These are phyloP conservation scores for Poecilia latipinna DNA, from an alignment of 2,113 vertebrate genomes.

Conservation along the genomic window DNA sequence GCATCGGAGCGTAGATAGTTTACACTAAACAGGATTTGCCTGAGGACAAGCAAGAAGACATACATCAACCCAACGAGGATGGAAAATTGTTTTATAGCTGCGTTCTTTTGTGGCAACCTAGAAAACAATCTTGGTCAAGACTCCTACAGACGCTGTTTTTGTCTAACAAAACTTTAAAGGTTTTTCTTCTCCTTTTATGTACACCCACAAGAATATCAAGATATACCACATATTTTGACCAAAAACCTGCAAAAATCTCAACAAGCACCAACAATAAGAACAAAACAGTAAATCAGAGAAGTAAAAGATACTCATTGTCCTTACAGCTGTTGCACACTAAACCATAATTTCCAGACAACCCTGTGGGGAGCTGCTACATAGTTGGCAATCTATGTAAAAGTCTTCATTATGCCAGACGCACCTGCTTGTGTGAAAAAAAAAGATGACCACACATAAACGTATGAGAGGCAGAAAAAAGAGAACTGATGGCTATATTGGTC, in stretches of 20 bases:
- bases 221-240: no score
- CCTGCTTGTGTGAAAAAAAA: background rate
- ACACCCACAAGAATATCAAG: no score
- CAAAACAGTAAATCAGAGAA: background rate
- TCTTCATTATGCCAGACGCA: background rate
- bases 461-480: background rate
- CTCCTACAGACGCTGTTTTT: background rate
- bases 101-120: background rate
- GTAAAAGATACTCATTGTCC: background rate
- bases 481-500: background rate
- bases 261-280: background rate
- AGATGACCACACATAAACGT: background rate
- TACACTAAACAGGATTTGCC: no score
- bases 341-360: background rate
- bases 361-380: background rate
- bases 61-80: no score
- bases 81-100: background rate
- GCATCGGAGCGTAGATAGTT: no score
- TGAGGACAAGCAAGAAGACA: no score
- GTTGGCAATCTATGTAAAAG: background rate
- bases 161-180: no score
- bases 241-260: no score
- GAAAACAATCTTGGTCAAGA: background rate
- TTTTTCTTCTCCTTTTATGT: no score
- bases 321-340: background rate